Conservation (phyloP, 2,797 vertebrate species). For the Gymnothorax javanicus region DNA sequence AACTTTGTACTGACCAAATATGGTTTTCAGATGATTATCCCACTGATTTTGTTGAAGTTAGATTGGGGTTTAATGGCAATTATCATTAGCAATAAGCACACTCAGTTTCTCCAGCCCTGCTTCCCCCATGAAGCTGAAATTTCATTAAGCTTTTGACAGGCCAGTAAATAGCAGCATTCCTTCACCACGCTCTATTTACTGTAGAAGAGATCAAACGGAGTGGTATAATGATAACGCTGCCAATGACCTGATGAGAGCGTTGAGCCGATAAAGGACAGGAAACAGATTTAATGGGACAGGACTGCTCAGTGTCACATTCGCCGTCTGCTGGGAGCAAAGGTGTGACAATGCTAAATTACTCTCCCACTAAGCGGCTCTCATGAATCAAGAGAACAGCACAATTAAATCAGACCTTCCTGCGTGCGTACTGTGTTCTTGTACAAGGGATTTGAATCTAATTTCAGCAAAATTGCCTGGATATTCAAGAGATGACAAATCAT, state of each 20-base stretch:
- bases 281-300: background rate
- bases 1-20: too few relatives aligned
- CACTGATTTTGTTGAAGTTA: background rate
- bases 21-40: background rate
- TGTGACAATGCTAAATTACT: background rate
- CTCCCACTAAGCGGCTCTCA: background rate
- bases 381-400: background rate
- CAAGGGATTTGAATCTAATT: background rate
- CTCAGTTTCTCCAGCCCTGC: constrained; percentile 12
- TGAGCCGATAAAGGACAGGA: constrained; percentile 14
- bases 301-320: background rate
- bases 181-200: constrained; percentile 40
- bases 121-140: background rate
- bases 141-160: constrained; percentile 20
- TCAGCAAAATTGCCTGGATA: background rate
- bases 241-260: constrained; percentile 25
- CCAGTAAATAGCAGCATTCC: constrained; percentile 42
- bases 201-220: constrained; percentile 34
- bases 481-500: background rate
- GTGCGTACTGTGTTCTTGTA: background rate
- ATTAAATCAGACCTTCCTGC: background rate
- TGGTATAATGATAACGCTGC: constrained; percentile 25
- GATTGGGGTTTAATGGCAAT: background rate
- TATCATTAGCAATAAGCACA: background rate
- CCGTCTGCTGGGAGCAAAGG: background rate